Evolutionary conservation across 2,888 invertebrate species (phyloP).

Genomic region (Peribatodes rhomboidaria): DNA sequence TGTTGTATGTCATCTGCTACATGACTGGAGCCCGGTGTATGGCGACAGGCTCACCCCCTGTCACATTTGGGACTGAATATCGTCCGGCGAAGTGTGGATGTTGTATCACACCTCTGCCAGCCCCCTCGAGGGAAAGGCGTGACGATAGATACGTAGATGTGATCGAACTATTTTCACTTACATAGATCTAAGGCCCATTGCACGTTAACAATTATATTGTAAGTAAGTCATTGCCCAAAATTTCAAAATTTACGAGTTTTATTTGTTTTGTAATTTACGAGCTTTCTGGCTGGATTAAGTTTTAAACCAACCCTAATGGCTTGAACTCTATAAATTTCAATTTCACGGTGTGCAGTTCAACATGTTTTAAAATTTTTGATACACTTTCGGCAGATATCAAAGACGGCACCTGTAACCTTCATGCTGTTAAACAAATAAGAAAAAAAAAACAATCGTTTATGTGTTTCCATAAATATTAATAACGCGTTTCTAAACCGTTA

Average conservation of each 20-base stretch:
- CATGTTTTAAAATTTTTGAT: slow-evolving; percentile 58
- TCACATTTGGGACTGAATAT: too few relatives aligned
- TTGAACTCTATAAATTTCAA: slow-evolving; percentile 59
- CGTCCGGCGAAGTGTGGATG: too few relatives aligned
- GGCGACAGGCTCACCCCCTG: too few relatives aligned
- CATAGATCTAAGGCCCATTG: too few relatives aligned
- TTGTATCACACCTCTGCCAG: too few relatives aligned
- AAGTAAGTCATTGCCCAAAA: too few relatives aligned
- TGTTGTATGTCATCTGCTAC: too few relatives aligned
- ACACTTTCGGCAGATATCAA: slow-evolving; percentile 69
- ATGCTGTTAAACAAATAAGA: slow-evolving; percentile 79
- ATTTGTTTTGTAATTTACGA: slow-evolving; percentile 13
- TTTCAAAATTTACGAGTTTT: background rate
- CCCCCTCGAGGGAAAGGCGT: too few relatives aligned
- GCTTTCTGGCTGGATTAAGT: slow-evolving; percentile 39
- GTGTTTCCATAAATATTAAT: slow-evolving; percentile 82
- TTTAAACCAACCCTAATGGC: slow-evolving; percentile 54
- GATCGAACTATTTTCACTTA: too few relatives aligned
- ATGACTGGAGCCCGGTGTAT: too few relatives aligned
- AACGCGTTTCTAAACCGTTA: slow-evolving; percentile 73
- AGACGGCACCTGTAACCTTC: slow-evolving; percentile 77
- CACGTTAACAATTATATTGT: too few relatives aligned
- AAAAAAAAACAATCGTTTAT: slow-evolving; percentile 67
- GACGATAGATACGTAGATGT: too few relatives aligned
- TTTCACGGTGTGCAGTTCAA: slow-evolving; percentile 59